Base-by-base conservation (phyloP, 2,113 vertebrate genomes). In the Lampris megalopsis region DNA sequence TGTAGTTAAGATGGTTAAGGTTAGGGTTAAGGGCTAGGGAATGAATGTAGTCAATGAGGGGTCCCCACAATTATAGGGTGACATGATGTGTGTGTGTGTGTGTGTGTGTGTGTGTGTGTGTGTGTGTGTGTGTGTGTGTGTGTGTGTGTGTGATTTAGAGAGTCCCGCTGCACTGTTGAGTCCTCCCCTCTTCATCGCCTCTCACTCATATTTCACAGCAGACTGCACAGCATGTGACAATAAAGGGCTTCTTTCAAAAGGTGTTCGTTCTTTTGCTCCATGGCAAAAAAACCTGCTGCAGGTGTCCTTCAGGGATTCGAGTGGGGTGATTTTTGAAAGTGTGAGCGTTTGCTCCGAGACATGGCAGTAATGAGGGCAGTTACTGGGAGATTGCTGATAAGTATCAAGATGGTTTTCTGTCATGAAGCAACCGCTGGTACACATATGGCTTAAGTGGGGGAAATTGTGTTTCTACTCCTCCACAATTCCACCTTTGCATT, bases 371-470 rank as follows among this genome's bases (percentile, higher is more conserved):
- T 3, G 38, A 43, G 45, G 37, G 9, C 71, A 35, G 62, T 62
- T 67, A 69, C 5, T 35, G 0, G 57, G 60, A 38, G 43, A 48
- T 48, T 5, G 11, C 6, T 67, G 60, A n/a, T 68, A 42, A 59
- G 9, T 41, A 7, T 73, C 7, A 11, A 43, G 69, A 80, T 86
- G 81, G 82, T 86, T 86, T 93, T 91, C 77, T 86, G 69, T 86
- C 92, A 83, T 93, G 89, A 93, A 95, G 89, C 77, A 91, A 87
- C 88, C 68, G 57, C 57, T 80, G 77, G 67, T 86, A 53, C 43
- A 37, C 80, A 70, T 54, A 63, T 69, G 37, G 70, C 70, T 60
- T 81, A 3, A 45, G 37, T 73, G 50, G 74, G 24, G 36, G 79
- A 82, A 76, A 80, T 61, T 74, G 69, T 81, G 64, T 65, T 57